Evolutionary conservation across 2,888 invertebrate genomes (phyloP).

Genomic region (Mesopsocus fuscifrons): DNA sequence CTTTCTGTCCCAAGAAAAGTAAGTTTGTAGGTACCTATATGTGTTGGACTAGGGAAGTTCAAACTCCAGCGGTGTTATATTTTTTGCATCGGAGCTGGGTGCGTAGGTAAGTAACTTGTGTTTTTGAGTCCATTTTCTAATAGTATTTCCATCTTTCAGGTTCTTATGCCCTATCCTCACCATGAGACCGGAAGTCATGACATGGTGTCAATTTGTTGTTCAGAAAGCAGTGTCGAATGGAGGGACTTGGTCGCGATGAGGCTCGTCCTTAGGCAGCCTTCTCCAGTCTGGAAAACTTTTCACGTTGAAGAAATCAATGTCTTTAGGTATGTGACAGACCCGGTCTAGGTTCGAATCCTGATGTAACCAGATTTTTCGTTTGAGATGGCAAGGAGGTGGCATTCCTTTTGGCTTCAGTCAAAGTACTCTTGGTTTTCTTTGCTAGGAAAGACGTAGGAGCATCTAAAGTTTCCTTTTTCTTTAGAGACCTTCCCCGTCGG

Average conservation of each 20-base stretch:
- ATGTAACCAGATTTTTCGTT: too few relatives aligned
- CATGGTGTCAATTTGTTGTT: slow-evolving; percentile 19
- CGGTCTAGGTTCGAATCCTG: too few relatives aligned
- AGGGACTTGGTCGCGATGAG: slow-evolving; percentile 21
- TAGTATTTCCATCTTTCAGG: slow-evolving; percentile 12
- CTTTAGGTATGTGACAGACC: too few relatives aligned
- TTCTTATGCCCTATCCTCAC: slow-evolving; percentile 22
- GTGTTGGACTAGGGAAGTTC: background rate
- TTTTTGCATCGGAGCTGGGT: too few relatives aligned
- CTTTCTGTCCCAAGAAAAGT: slow-evolving; percentile 6
- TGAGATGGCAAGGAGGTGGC: too few relatives aligned
- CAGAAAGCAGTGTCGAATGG: slow-evolving; percentile 22
- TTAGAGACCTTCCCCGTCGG: slow-evolving; percentile 13
- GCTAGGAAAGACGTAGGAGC: too few relatives aligned
- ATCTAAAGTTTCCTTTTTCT: too few relatives aligned
- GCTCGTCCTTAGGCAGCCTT: slow-evolving; percentile 24
- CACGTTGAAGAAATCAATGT: slow-evolving; percentile 23
- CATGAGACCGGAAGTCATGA: slow-evolving; percentile 23
- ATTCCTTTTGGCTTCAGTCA: too few relatives aligned
- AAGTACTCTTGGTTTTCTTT: too few relatives aligned
- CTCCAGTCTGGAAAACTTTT: slow-evolving; percentile 24
- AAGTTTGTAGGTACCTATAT: background rate
- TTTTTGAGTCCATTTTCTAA: background rate
- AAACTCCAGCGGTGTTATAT: too few relatives aligned
- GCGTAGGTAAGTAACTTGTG: too few relatives aligned